These are phyloP conservation scores for Sebastes iracundus DNA, from an alignment of 2,797 vertebrate species.

Conservation along the genomic window DNA sequence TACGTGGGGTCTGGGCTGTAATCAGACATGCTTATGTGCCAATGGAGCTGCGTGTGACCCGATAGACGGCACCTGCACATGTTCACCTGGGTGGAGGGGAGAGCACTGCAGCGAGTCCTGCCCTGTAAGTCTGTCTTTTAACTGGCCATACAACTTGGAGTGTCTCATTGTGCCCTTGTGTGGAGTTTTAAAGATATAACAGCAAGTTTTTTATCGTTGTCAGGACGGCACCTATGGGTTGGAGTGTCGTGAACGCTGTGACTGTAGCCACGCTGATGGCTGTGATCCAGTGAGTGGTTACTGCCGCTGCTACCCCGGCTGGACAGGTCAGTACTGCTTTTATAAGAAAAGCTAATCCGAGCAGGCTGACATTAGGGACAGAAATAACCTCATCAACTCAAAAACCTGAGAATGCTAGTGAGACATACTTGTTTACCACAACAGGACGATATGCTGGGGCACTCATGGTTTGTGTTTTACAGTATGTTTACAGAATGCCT, in stretches of 20 bases:
- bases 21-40: slow-evolving; percentile 89
- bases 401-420: background rate
- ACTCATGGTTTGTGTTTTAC: slow-evolving; percentile 37
- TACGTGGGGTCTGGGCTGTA: slow-evolving; percentile 92
- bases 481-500: slow-evolving; percentile 59
- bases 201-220: background rate
- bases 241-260: slow-evolving; percentile 92
- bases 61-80: slow-evolving; percentile 88
- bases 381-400: slow-evolving; percentile 5
- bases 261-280: slow-evolving; percentile 93
- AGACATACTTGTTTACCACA: slow-evolving; percentile 9
- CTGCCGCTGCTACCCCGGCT: slow-evolving; percentile 95
- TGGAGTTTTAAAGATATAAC: background rate
- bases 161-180: background rate
- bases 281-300: slow-evolving; percentile 93
- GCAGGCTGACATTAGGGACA: background rate
- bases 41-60: slow-evolving; percentile 93
- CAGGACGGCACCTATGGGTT: slow-evolving; percentile 95
- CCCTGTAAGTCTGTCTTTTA: slow-evolving; percentile 83
- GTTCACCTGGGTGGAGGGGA: slow-evolving; percentile 93
- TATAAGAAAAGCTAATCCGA: background rate
- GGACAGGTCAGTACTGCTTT: slow-evolving; percentile 89
- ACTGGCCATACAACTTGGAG: background rate
- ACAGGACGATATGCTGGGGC: slow-evolving; percentile 1
- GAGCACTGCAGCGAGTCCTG: slow-evolving; percentile 90